Percentiles rank a stretch among this genome's conserved stretches.
Conservation (phyloP, 2,888 invertebrate species). For the Chloroclystis v-ata region DNA sequence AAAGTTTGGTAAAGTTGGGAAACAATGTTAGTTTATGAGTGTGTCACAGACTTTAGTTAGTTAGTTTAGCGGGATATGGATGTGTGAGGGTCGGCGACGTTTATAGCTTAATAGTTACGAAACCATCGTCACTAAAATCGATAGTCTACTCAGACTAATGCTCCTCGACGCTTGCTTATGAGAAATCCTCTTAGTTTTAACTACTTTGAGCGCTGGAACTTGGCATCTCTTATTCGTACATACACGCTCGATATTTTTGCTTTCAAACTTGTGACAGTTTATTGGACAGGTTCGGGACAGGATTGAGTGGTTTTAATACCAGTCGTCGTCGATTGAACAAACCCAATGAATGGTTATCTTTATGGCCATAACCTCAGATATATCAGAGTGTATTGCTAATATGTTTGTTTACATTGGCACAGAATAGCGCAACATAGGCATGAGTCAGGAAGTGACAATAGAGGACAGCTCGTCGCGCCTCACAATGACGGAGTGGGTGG, state of each 20-base stretch:
- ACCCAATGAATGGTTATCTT: not conserved
- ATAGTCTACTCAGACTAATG: constrained; percentile 45
- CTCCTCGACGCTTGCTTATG: constrained; percentile 33
- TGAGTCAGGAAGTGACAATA: constrained; percentile 59
- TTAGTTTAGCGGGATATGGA: constrained; percentile 27
- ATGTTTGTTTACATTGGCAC: constrained; percentile 12
- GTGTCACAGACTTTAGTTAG: constrained; percentile 17
- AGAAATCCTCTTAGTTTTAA: constrained; percentile 36
- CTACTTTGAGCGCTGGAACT: constrained; percentile 34
- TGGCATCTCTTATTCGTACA: constrained; percentile 25
- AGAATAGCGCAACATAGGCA: constrained; percentile 20
- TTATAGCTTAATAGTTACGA: constrained; percentile 36
- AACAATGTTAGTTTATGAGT: constrained; percentile 35
- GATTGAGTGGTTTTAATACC: too few relatives aligned
- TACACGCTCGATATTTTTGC: constrained; percentile 12
- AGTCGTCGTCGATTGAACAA: not conserved
- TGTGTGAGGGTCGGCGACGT: constrained; percentile 26
- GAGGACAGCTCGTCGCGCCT: constrained; percentile 48
- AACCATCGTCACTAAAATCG: constrained; percentile 37
- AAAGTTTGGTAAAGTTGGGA: constrained; percentile 33
- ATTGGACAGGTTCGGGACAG: constrained; percentile 4
- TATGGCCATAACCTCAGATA: too few relatives aligned
- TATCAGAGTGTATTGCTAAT: not conserved
- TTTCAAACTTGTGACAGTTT: constrained; percentile 14
- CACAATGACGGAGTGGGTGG: constrained; percentile 65